Evolutionary conservation across 2,797 vertebrate genomes (phyloP), one percentile per base, ranked within the genome.

Genomic region (Steatocranus sp.): DNA sequence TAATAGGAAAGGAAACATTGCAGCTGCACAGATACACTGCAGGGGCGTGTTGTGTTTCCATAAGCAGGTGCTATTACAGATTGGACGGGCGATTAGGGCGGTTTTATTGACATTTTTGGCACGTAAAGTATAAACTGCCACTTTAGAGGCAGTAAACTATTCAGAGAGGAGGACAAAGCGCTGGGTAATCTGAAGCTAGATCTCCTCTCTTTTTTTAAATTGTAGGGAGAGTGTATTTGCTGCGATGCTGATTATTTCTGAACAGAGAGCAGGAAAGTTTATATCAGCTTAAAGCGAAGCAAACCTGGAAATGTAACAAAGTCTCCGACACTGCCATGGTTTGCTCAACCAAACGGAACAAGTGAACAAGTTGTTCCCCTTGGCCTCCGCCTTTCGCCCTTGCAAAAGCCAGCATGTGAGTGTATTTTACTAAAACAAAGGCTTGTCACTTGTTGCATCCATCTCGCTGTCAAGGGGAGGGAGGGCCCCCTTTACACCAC

Each of bases 91-190:
- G 92, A 96, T 94, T 94, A 94, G 84, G 92, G 88, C 89, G 87
- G 83, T 89, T 94, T 92, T 93, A 92, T 92, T 95, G 94, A 93
- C 92, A 94, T 94, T 91, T 94, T 90, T 96, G 94, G 94, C 93
- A 92, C 91, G 80, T 82, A 73, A 87, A 91, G 88, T 84, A 90
- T 89, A 92, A 95, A 93, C 92, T 87, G 88, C 81, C 88, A 89
- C 90, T 88, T 90, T 87, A 76, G 83, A 91, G 83, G 87, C 87
- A 86, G 91, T 73, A 58, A 91, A 91, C 87, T 58, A 87, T 90
- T 92, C 89, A 89, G 56, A 51, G 83, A 85, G 77, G 78, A 56
- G 78, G 83, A 90, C 88, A 91, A 90, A 91, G 85, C 66, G 11
- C 4, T 78, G 70, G 79, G 85, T 87, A 68, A 90, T 85, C 78